A percentile compares a stretch with the other conserved stretches of the same genome.
These are phyloP conservation scores for Myotis planiceps DNA, from an alignment of 2,797 vertebrate genomes.

Conservation along the genomic window DNA sequence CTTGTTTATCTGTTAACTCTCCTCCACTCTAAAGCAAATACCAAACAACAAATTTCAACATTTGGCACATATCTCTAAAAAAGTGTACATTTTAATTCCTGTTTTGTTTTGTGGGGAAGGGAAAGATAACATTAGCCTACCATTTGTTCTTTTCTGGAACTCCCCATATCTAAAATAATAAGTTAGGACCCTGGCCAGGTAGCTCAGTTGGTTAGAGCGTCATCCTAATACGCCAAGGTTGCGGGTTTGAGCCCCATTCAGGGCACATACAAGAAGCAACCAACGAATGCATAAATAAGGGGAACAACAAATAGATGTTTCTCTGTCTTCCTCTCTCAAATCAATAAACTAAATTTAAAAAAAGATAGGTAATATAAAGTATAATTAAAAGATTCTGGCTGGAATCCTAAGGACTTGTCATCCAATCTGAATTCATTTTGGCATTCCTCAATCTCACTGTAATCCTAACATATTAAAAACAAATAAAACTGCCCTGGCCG, in stretches of 20 bases:
- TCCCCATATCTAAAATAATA: slow-evolving; percentile 4
- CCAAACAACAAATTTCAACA: neutral
- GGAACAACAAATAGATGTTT: neutral
- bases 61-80: neutral
- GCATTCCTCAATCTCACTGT: neutral
- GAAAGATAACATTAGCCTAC: neutral
- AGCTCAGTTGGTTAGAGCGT: neutral
- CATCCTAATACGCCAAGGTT: neutral
- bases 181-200: neutral
- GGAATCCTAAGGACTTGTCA: neutral
- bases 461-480: neutral
- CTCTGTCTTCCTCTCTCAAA: neutral
- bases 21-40: slow-evolving; percentile 1
- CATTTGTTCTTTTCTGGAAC: slow-evolving; percentile 31
- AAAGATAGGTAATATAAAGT: neutral
- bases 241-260: neutral
- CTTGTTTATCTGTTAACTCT: neutral
- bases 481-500: neutral
- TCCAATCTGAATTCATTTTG: neutral
- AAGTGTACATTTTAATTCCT: neutral
- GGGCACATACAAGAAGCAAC: neutral
- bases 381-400: neutral
- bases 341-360: neutral
- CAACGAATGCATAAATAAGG: neutral
- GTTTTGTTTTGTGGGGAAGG: neutral